Evolutionary conservation across 2,888 invertebrate species (phyloP).

Genomic region (Lamproptera curius): DNA sequence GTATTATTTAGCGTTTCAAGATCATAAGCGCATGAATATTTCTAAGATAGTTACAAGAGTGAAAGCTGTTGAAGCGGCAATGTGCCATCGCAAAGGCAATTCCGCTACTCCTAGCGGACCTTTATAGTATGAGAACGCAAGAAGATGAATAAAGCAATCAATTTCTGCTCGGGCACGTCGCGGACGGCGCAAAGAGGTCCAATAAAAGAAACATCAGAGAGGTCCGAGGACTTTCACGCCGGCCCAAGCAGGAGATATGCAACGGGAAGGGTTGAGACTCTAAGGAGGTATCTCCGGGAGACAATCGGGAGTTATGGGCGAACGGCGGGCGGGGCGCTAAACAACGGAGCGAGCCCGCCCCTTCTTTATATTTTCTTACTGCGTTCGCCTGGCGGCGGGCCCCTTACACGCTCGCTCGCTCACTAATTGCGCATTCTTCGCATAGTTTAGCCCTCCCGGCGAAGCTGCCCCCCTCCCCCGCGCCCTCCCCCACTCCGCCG

Average conservation of each 20-base stretch:
- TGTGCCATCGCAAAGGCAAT: too few species aligned
- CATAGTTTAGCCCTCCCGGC: conserved; percentile 92
- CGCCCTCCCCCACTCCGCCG: conserved; percentile 58
- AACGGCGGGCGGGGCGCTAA: conserved; percentile 77
- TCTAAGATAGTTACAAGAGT: too few species aligned
- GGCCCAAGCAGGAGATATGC: conserved; percentile 75
- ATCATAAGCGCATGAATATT: too few species aligned
- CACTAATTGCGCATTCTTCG: conserved; percentile 98
- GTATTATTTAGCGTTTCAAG: too few species aligned
- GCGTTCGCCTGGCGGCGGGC: conserved; percentile 80
- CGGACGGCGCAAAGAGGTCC: conserved; percentile 22
- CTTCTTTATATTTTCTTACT: conserved; percentile 85
- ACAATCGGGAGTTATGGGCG: conserved; percentile 78
- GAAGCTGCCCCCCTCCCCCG: conserved; percentile 66
- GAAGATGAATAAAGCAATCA: conserved; percentile 15
- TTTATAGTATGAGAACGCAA: conserved; percentile 5
- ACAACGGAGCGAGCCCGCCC: conserved; percentile 78
- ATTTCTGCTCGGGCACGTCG: conserved; percentile 6
- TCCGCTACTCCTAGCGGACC: too few species aligned
- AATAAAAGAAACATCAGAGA: conserved; percentile 56
- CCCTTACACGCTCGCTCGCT: conserved; percentile 84
- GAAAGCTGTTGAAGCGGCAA: too few species aligned
- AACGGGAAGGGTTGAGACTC: conserved; percentile 72
- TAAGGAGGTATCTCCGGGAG: conserved; percentile 73
- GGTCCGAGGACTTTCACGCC: conserved; percentile 70